Evolutionary conservation across 2,888 invertebrate species (phyloP).

Genomic region (Metellina segmentata): DNA sequence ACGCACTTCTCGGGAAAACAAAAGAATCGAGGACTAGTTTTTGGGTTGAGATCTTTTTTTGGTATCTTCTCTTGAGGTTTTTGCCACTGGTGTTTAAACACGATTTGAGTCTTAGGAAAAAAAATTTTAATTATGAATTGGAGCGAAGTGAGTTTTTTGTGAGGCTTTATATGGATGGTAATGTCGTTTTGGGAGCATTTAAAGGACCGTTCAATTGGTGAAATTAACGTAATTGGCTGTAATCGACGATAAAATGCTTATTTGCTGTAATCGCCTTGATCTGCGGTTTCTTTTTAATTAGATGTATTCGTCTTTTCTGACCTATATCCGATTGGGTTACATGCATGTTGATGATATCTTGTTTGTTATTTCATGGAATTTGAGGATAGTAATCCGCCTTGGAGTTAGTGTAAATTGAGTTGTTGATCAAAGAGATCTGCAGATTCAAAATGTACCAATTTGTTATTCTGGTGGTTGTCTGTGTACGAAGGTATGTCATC

Average conservation of each 20-base stretch:
- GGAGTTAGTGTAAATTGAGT: no score
- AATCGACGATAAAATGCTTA: background rate
- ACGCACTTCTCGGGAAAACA: background rate
- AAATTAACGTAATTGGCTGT: background rate
- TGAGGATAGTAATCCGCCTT: no score
- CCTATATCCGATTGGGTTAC: background rate
- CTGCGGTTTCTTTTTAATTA: background rate
- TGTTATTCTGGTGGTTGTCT: no score
- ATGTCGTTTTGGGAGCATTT: background rate
- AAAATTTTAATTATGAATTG: constrained; percentile 11
- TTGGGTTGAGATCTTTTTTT: background rate
- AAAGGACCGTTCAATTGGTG: background rate
- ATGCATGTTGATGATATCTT: no score
- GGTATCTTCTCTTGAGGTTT: background rate
- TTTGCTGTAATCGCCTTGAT: background rate
- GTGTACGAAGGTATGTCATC: no score
- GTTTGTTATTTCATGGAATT: no score
- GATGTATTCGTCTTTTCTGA: background rate
- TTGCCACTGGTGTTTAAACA: background rate
- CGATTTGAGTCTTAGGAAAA: background rate
- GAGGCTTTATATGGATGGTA: background rate
- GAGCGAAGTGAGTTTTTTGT: background rate
- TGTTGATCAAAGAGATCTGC: no score
- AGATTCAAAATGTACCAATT: no score
- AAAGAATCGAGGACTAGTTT: background rate